Base-by-base conservation (phyloP, 2,113 vertebrate species). In the Gadus chalcogrammus region DNA sequence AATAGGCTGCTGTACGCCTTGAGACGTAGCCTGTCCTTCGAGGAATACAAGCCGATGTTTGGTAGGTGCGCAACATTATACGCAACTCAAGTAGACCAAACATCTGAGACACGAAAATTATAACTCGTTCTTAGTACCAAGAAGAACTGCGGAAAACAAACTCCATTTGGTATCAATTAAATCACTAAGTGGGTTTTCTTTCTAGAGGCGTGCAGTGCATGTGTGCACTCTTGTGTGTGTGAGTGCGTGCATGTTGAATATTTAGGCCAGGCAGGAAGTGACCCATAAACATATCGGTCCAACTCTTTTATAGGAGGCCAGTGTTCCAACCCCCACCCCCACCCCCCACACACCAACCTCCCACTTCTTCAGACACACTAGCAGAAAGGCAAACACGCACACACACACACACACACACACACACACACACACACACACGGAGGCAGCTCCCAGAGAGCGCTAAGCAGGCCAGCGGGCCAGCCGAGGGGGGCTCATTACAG, bases 401-500 rank as follows among this genome's bases (percentile, higher is more conserved):
- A 68, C 48, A 58, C 22, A 68, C 52, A 27, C 76, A 62, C 70
- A 74, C 68, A 72, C 67, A 71, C 62, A 60, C 68, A 68, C 76
- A 92, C 92, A 93, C 70, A 22, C 70, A 67, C 80, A 65, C 77
- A 64, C 75, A 65, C 65, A 52, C 73, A 60, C 76, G 15, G 70
- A 68, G 73, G 79, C 94, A 93, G 94, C 94, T 95, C 95, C 95
- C 93, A 94, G 93, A 95, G 95, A 95, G 93, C 90, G 92, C 92
- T 92, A 96, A 92, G 92, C 85, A 94, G 92, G 91, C 95, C 91
- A 93, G 92, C 93, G 92, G 95, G 93, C 93, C 92, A 95, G 94
- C 95, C 95, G 92, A 94, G 94, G 95, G 42, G 95, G 95, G 92
- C 97, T 98, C 94, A 99, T 99, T 98, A 99, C 94, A 95, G 96